Evolutionary conservation across 1,140 invertebrate species (phyloP).

Genomic region (Orchesella cincta): DNA sequence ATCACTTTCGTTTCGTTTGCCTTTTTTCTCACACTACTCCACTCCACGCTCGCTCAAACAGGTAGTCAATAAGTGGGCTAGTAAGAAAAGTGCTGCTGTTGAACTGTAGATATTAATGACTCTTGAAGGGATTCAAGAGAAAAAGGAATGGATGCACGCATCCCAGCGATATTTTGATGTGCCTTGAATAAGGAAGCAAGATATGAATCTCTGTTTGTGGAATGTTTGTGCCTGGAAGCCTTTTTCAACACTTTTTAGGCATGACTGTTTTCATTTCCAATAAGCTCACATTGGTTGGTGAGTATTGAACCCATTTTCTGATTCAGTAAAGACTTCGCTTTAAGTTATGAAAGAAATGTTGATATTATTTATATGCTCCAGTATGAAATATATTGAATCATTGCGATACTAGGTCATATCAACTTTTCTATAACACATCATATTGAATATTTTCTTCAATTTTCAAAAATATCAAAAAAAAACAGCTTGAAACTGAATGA

Average conservation of each 20-base stretch:
- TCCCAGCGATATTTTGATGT: neutral
- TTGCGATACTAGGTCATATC: no score
- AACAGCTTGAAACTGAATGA: no score
- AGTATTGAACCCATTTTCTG: no score
- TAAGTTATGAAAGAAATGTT: no score
- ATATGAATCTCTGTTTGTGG: constrained; percentile 13
- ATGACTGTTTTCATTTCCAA: constrained; percentile 4
- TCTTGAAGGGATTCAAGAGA: neutral
- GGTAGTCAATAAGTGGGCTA: neutral
- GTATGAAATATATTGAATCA: no score
- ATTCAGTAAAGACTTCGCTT: no score
- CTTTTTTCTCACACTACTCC: neutral
- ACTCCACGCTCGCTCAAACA: neutral
- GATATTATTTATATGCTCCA: no score
- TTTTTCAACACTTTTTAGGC: neutral
- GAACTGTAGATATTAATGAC: neutral
- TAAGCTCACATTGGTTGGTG: neutral
- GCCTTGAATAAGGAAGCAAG: neutral
- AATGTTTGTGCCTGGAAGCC: neutral
- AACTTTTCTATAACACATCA: no score
- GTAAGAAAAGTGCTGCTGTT: constrained; percentile 3
- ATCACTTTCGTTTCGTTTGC: neutral
- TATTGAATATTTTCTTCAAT: no score
- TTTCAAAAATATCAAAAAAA: no score
- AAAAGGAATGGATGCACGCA: neutral